Evolutionary conservation across 2,113 vertebrate species (phyloP), one percentile per base, ranked within the genome.

Genomic region (Otis tarda): DNA sequence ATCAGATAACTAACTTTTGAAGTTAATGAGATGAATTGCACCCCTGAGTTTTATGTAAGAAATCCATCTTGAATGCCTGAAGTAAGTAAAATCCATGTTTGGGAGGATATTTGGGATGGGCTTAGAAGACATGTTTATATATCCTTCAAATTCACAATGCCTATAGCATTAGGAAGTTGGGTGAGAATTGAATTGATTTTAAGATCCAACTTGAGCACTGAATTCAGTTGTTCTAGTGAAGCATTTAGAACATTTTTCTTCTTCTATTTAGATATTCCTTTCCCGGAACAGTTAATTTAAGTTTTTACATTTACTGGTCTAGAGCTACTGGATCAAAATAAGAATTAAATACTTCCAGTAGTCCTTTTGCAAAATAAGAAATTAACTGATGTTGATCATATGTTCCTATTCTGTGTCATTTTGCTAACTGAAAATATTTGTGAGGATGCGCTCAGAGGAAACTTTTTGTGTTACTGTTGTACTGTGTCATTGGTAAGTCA

Each of bases 291-390:
- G 27, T n/a, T 78, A 30, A 53, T 77, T 81, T 59, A 41, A 41
- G 41, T 64, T 64, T 77, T 74, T 63, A 45, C 22, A 19, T 59
- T 77, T 79, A 3, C 53, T 94, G 30, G 20, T 86, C 41, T 87
- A 52, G 68, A 59, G n/a, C 35, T 77, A 6, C 41, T 68, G 76
- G 59, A 76, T 87, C 30, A 59, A 92, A 95, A 69, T 31, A 92
- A 87, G 39, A 73, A 67, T 43, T 13, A 79, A 93, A 52, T 70
- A 33, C 45, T 83, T 95, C 57, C 45, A 56, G 63, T 75, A 6
- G 35, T 49, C 63, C 31, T 83, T 87, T 65, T 88, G 41, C 47
- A 93, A 91, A 94, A 63, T 74, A 77, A 92, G 80, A 79, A 92
- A 89, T 47, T 19, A 60, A 41, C 27, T 78, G 73, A 59, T 71